Evolutionary conservation across 2,888 invertebrate genomes (phyloP).

Genomic region (Hofmannophila pseudospretella): DNA sequence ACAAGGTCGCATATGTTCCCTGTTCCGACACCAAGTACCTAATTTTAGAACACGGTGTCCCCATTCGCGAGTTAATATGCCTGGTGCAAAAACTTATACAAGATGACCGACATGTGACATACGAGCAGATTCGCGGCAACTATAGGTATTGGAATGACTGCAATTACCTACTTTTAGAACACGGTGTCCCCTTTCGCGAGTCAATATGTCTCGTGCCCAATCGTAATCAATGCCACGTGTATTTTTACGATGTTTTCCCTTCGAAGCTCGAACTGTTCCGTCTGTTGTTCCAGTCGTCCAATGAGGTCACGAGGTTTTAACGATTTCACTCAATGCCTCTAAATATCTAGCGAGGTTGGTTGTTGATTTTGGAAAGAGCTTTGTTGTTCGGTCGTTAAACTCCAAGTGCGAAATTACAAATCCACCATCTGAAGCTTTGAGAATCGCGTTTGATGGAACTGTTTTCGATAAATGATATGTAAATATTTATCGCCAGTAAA

Average conservation of each 20-base stretch:
- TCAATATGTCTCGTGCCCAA: constrained; percentile 4
- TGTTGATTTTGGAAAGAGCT: constrained; percentile 54
- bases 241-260: constrained; percentile 5
- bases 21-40: constrained; percentile 7
- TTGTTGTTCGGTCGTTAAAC: constrained; percentile 35
- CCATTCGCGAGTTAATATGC: constrained; percentile 12
- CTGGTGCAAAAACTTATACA: constrained; percentile 7
- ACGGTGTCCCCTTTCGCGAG: constrained; percentile 16
- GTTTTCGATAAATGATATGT: constrained; percentile 44
- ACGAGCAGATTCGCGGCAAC: too few species aligned
- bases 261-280: neutral
- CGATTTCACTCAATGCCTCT: constrained; percentile 56
- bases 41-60: constrained; percentile 11
- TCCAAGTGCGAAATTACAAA: constrained; percentile 25
- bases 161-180: constrained; percentile 2
- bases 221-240: constrained; percentile 12
- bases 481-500: constrained; percentile 43
- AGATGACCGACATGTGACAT: too few species aligned
- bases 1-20: constrained; percentile 48
- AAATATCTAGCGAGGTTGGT: constrained; percentile 36
- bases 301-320: constrained; percentile 62
- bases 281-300: constrained; percentile 31
- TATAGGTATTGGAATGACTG: too few species aligned
- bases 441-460: constrained; percentile 27
- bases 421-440: constrained; percentile 27